Evolutionary conservation across 2,113 vertebrate genomes (phyloP).

Genomic region (Peromyscus californicus): DNA sequence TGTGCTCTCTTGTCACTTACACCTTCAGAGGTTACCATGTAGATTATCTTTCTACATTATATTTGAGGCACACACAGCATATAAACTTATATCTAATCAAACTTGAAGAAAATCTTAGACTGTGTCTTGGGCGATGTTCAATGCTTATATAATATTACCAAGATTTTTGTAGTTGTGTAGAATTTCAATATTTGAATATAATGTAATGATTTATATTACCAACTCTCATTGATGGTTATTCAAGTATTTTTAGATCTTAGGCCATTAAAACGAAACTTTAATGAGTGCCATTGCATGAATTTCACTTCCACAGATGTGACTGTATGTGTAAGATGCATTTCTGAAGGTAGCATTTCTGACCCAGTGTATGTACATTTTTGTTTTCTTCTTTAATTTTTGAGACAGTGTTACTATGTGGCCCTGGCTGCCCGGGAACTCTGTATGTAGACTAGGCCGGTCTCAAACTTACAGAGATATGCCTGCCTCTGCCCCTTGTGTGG

Average conservation of each 20-base stretch:
- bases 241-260: constrained; percentile 48
- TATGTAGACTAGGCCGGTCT: neutral
- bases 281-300: neutral
- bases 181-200: constrained; percentile 28
- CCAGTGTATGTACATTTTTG: neutral
- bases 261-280: neutral
- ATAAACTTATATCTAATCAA: constrained; percentile 18
- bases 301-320: neutral
- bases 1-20: neutral
- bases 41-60: neutral
- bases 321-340: constrained; percentile 5
- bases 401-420: neutral
- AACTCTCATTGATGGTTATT: neutral
- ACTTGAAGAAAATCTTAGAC: neutral
- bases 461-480: neutral
- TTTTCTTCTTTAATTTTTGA: neutral
- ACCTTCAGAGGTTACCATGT: neutral
- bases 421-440: neutral
- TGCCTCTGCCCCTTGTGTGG: neutral
- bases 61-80: neutral
- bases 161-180: constrained; percentile 28
- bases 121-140: constrained; percentile 23
- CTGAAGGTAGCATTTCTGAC: constrained; percentile 5
- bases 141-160: neutral
- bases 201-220: constrained; percentile 28